A percentile compares a stretch with the other conserved stretches of the same genome.
These are phyloP conservation scores for Drosophila falleni DNA, from an alignment of 2,888 invertebrate genomes.

Conservation along the genomic window DNA sequence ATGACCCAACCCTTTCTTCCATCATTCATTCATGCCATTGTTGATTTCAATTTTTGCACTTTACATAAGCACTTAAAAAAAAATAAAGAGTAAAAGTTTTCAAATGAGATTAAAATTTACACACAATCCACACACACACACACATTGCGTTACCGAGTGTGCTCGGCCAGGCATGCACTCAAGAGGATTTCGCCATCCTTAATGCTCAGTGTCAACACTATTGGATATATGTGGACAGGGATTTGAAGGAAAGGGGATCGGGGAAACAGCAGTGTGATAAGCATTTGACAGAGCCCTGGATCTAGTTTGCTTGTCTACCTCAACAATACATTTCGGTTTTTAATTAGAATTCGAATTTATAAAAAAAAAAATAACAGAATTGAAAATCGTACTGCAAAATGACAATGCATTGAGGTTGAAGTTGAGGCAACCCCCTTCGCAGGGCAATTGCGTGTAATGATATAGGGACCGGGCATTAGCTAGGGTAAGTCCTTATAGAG, in stretches of 20 bases:
- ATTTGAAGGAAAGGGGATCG: conserved; percentile 25
- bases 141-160: conserved; percentile 27
- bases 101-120: conserved; percentile 77
- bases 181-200: conserved; percentile 77
- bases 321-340: conserved; percentile 74
- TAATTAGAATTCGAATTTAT: conserved; percentile 74
- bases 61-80: conserved; percentile 50
- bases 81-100: conserved; percentile 55
- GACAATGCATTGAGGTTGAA: conserved; percentile 39
- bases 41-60: conserved; percentile 73
- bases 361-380: conserved; percentile 34
- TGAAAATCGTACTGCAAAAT: conserved; percentile 57
- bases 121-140: conserved; percentile 39
- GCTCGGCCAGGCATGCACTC: conserved; percentile 71
- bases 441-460: conserved; percentile 76
- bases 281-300: conserved; percentile 53
- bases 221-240: conserved; percentile 25
- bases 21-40: conserved; percentile 48
- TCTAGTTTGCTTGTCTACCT: conserved; percentile 54
- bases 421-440: conserved; percentile 57
- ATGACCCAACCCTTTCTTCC: conserved; percentile 44
- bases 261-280: conserved; percentile 73
- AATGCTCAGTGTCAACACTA: conserved; percentile 80
- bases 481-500: conserved; percentile 58
- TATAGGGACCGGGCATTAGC: conserved; percentile 40